Evolutionary conservation across 1,140 invertebrate species (phyloP).

Genomic region (Phthorimaea operculella): DNA sequence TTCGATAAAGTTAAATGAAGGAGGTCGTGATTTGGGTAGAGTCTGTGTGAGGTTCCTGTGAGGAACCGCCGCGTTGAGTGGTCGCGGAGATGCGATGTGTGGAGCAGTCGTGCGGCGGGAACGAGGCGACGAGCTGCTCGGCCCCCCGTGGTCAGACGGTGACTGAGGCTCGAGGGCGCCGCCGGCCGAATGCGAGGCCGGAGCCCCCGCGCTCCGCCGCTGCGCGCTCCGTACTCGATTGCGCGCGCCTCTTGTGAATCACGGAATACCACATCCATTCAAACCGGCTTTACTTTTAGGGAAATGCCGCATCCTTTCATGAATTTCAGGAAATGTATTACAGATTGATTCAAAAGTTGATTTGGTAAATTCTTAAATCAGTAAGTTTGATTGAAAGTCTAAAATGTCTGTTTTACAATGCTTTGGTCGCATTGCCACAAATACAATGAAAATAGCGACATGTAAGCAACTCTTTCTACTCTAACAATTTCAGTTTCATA

Average conservation of each 20-base stretch:
- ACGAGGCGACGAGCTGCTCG: conserved; percentile 25
- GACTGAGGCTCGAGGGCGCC: conserved; percentile 55
- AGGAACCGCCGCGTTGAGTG: conserved; percentile 11
- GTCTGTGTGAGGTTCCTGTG: conserved; percentile 21
- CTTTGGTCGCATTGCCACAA: no score
- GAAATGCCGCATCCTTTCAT: background rate
- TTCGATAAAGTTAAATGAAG: conserved; percentile 25
- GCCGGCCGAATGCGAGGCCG: conserved; percentile 42
- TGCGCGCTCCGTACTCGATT: conserved; percentile 31
- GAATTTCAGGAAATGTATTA: background rate
- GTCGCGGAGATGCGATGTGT: conserved; percentile 28
- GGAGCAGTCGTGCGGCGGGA: conserved; percentile 27
- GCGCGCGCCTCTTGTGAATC: conserved; percentile 43
- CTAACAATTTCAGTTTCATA: no score
- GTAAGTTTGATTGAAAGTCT: no score
- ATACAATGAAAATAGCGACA: no score
- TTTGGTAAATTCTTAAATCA: no score
- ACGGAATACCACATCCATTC: conserved; percentile 1
- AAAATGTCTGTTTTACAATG: no score
- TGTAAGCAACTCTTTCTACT: no score
- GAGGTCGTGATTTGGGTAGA: conserved; percentile 22
- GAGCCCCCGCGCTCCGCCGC: conserved; percentile 28
- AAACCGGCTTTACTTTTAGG: background rate
- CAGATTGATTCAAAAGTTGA: no score
- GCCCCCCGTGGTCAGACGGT: conserved; percentile 32